Conservation (phyloP, 2,113 vertebrate species). For the Sceloporus undulatus region DNA sequence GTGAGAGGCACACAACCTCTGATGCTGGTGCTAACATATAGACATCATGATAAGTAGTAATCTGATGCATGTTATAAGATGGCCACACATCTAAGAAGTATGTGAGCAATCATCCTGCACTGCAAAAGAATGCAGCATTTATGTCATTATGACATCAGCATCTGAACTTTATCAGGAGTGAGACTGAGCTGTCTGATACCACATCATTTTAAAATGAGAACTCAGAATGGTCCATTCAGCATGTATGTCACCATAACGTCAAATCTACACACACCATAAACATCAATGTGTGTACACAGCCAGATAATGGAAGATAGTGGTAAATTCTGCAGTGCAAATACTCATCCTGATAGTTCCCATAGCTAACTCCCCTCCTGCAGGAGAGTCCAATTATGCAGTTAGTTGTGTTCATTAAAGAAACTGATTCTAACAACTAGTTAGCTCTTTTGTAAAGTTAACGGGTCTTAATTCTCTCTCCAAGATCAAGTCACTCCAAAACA, state of each 20-base stretch:
- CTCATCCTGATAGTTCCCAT: background rate
- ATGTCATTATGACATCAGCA: background rate
- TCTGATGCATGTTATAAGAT: background rate
- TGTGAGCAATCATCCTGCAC: background rate
- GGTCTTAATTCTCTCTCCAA: background rate
- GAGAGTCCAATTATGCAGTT: background rate
- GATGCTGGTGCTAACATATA: no score
- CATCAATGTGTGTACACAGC: background rate
- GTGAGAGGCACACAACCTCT: no score
- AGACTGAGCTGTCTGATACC: background rate
- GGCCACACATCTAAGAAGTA: background rate
- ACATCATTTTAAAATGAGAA: background rate
- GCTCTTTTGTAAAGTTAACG: background rate
- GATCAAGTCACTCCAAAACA: background rate
- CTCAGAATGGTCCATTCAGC: background rate
- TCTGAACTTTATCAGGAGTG: background rate
- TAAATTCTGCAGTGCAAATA: background rate
- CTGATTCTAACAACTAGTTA: background rate
- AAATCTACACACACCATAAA: background rate
- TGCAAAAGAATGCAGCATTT: background rate
- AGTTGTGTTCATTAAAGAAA: background rate
- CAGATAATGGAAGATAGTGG: no score
- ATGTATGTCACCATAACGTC: background rate
- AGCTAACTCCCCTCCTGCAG: background rate
- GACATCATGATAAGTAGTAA: background rate